Evolutionary conservation across 2,888 invertebrate species (phyloP), one percentile per base, ranked within the genome.

Genomic region (Therioaphis trifolii): DNA sequence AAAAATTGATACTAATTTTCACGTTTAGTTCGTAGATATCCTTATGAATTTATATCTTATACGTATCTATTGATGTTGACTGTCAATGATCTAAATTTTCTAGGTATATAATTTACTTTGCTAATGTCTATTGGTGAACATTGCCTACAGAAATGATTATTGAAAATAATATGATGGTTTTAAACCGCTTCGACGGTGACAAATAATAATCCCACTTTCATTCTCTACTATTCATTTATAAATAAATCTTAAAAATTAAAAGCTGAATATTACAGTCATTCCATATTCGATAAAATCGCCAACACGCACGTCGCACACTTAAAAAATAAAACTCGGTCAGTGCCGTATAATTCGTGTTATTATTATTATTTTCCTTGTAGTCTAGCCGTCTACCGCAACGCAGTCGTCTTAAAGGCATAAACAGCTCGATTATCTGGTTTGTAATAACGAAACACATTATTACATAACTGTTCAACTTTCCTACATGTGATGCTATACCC

Each of bases 231-330:
- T 40, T 27, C 1, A 21, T 21, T 58, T 35, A 52, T 40, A 9
- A 74, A 74, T 58, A 58, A 35, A 40, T 40, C 15, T 74, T 58
- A 40, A 58, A 40, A 74, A 46, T 40, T 21, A 63, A 76, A 76
- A 7, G 27, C 3, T 63, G 14, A 43, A 63, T 46, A 63, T 76
- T 46, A 76, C 61, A 43, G 24, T 43, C 61, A 27, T 46, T 18
- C 7, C 43, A 11, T 24, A 24, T 43, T 76, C 12, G 29, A 76
- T 76, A 63, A 46, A 29, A 63, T 63, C 46, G 9, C 15, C 5
- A 61, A 76, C 61, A 63, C 14, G 27, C 43, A 46, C 27, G 7
- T 7, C 14, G n/a, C 43, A 27, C 27, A 29, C 4, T 9, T 21
- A 46, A 46, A 63, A 46, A 18, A 18, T 63, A 63, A 63, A 63